Evolutionary conservation across 2,113 vertebrate genomes (phyloP), one percentile per base, ranked within the genome.

Genomic region (Spea multiplicata): DNA sequence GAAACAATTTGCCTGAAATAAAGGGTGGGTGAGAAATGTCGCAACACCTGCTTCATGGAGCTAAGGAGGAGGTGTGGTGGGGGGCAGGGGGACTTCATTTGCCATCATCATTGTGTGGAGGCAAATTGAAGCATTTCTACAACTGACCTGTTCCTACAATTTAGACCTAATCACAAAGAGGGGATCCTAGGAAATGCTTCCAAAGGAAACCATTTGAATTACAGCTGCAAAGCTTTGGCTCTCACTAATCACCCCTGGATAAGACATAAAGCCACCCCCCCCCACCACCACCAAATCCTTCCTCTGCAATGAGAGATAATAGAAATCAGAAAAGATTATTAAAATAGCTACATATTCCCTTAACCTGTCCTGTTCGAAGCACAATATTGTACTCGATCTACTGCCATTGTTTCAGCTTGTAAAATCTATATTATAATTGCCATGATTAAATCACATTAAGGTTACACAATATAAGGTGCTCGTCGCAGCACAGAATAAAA

Each of bases 51-150:
- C 52, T 80, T 73, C 62, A 14, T 48, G n/a, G 17, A 73, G 49
- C 61, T 66, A 72, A 65, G 53, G 66, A 62, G 76, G 68, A 72
- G 76, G 69, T 65, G 59, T 55, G 64, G 30, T 2, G 30, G 30
- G 53, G 30, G 30, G 30, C 30, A 47, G 66, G 66, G n/a, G 67
- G 67, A 70, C 61, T 73, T 80, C 71, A 80, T 80, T 80, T 80
- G 66, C 70, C 77, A 73, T 62, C 77, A 80, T 73, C 77, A 73
- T 73, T 73, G 62, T 73, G 49, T 12, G 9, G 59, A 80, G 45
- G 77, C 70, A 80, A 80, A 80, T 80, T 73, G 71, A 80, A 65
- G 77, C 77, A 79, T 80, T 80, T 80, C 70, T 55, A 67, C 62
- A 71, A 71, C 67, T 71, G 61, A 77, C 59, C 75, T 67, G 78